These are phyloP conservation scores for Morinoia aosen DNA, from an alignment of 2,888 invertebrate genomes.

Conservation along the genomic window DNA sequence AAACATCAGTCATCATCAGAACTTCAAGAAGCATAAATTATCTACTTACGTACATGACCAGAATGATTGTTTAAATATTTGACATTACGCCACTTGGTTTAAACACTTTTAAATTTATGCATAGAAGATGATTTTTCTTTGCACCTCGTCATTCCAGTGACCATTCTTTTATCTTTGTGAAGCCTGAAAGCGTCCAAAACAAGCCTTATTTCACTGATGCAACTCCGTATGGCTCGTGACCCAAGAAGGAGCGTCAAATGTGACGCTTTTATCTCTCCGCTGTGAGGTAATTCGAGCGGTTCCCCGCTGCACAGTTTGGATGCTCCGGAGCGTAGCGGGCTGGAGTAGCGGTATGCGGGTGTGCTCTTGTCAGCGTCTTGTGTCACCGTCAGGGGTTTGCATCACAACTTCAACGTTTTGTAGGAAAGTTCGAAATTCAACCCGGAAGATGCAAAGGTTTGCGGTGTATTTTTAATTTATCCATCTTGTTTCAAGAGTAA, in stretches of 20 bases:
- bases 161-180: background rate
- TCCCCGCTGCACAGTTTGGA: constrained; percentile 1
- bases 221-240: background rate
- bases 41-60: background rate
- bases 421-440: background rate
- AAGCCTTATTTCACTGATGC: background rate
- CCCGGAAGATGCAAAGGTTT: background rate
- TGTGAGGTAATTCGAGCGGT: background rate
- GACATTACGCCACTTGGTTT: background rate
- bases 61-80: background rate
- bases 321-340: background rate
- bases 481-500: background rate
- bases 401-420: background rate
- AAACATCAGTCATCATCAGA: background rate
- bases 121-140: background rate
- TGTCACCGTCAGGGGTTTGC: background rate
- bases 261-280: background rate
- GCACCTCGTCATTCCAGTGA: background rate
- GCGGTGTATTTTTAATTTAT: background rate
- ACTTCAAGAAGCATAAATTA: background rate
- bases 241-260: background rate
- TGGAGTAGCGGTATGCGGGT: background rate
- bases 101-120: background rate
- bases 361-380: background rate
- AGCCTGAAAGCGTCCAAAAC: background rate